Evolutionary conservation across 2,113 vertebrate species (phyloP).

Genomic region (Chitala chitala): DNA sequence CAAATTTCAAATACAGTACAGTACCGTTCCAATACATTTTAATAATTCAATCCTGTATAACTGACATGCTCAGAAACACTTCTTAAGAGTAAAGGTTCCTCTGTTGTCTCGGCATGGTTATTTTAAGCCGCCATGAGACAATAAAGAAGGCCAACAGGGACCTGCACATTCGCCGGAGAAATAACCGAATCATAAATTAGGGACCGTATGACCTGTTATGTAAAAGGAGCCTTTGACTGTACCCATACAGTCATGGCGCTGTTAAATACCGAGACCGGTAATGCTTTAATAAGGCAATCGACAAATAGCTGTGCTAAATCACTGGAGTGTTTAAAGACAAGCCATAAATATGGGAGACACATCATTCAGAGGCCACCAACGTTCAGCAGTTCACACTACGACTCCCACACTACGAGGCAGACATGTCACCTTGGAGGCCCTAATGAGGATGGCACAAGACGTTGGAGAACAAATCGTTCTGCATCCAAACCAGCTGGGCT

Average conservation of each 20-base stretch:
- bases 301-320: conserved; percentile 3
- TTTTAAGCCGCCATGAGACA: no score
- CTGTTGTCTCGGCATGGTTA: no score
- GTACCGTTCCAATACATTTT: no score
- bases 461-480: conserved; percentile 26
- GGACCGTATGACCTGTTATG: neutral
- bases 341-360: neutral
- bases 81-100: no score
- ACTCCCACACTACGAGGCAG: neutral
- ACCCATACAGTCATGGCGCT: neutral
- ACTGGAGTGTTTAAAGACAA: conserved; percentile 6
- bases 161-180: no score
- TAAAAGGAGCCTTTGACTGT: neutral
- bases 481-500: conserved; percentile 13
- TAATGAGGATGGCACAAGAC: neutral
- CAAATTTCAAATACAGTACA: no score
- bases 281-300: conserved; percentile 5
- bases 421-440: neutral
- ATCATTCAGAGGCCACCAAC: neutral
- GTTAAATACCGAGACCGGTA: neutral
- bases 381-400: neutral
- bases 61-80: no score
- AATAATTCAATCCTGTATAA: no score
- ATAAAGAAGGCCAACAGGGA: no score
- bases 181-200: no score